Conservation (phyloP, 2,888 invertebrate genomes). For the Coelopa pilipes region DNA sequence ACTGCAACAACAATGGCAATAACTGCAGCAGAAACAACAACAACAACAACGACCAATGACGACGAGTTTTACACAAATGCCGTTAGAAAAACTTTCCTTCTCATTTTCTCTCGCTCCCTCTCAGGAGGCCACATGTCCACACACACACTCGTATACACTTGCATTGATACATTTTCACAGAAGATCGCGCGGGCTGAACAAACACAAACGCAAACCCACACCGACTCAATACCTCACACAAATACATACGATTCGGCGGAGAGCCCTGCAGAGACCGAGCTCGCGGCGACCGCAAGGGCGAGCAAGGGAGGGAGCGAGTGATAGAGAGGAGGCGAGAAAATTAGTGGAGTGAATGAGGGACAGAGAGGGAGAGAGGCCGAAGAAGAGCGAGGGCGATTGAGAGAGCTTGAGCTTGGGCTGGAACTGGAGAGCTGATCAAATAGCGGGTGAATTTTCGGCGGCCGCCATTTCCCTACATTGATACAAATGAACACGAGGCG, state of each 20-base stretch:
- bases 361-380: too few relatives aligned
- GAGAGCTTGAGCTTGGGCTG: too few relatives aligned
- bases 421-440: too few relatives aligned
- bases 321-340: too few relatives aligned
- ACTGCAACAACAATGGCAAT: neutral
- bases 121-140: neutral
- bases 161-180: neutral
- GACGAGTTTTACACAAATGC: neutral
- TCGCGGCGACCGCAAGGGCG: too few relatives aligned
- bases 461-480: too few relatives aligned
- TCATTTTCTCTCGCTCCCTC: neutral
- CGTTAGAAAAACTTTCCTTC: neutral
- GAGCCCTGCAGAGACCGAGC: neutral
- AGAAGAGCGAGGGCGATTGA: too few relatives aligned
- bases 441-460: too few relatives aligned
- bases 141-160: conserved; percentile 9
- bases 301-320: too few relatives aligned
- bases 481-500: too few relatives aligned
- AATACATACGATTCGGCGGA: neutral
- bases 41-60: conserved; percentile 13
- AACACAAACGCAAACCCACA: conserved; percentile 3
- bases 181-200: neutral
- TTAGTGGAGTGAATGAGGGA: too few relatives aligned
- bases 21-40: neutral
- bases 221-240: neutral